These are phyloP conservation scores for Nestor notabilis DNA, from an alignment of 2,113 vertebrate genomes.

Conservation along the genomic window DNA sequence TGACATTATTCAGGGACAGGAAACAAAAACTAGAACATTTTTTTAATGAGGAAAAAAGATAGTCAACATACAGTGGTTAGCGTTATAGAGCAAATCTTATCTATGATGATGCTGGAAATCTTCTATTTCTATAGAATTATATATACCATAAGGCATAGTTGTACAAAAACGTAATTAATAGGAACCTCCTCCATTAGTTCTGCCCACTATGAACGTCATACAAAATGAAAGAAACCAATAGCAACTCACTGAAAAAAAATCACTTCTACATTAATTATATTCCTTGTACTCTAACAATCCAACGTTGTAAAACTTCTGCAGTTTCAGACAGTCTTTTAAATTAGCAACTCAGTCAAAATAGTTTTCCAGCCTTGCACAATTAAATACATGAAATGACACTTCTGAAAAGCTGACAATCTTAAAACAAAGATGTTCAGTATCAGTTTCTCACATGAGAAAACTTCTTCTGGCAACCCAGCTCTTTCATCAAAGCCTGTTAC, in stretches of 20 bases:
- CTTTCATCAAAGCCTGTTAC: background rate
- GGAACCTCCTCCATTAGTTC: background rate
- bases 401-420: background rate
- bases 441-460: background rate
- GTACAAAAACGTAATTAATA: background rate
- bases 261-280: background rate
- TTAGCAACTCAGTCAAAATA: background rate
- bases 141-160: background rate
- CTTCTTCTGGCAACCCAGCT: background rate
- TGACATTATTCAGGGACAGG: constrained; percentile 60
- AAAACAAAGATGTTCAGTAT: background rate
- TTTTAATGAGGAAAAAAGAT: background rate
- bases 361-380: background rate
- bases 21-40: constrained; percentile 37
- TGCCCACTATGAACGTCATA: background rate
- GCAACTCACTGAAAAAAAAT: background rate
- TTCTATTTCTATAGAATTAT: background rate
- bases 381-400: background rate
- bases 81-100: background rate
- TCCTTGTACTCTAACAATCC: background rate
- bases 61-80: background rate
- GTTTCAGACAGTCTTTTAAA: background rate
- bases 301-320: background rate
- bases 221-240: background rate
- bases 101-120: fast-evolving